These are phyloP conservation scores for Pachyrhynchus sulphureomaculatus DNA, from an alignment of 1,140 invertebrate genomes.

Conservation along the genomic window DNA sequence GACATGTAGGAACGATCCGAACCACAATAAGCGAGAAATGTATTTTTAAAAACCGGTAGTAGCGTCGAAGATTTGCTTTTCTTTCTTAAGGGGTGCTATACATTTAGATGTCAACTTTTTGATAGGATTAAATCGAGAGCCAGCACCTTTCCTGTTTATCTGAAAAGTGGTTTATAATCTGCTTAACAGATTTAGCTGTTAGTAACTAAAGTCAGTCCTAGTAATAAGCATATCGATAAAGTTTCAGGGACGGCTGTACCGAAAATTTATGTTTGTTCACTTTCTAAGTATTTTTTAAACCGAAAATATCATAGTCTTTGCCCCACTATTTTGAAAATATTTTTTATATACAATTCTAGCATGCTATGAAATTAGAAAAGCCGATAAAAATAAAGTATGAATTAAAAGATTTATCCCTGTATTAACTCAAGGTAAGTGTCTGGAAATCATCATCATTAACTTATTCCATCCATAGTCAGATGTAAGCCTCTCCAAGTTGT, in stretches of 20 bases:
- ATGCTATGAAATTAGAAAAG: too few species aligned
- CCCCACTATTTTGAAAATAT: too few species aligned
- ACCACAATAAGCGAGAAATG: slow-evolving; percentile 24
- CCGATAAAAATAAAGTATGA: too few species aligned
- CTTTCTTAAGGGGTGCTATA: slow-evolving; percentile 22
- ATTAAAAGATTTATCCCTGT: too few species aligned
- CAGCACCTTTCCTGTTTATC: slow-evolving; percentile 18
- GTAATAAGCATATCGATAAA: slow-evolving; percentile 7
- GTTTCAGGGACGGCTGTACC: slow-evolving; percentile 7
- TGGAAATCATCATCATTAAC: too few species aligned
- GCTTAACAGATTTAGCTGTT: slow-evolving; percentile 23
- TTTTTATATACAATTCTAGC: too few species aligned
- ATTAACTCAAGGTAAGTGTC: too few species aligned
- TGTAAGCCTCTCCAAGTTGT: too few species aligned
- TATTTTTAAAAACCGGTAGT: slow-evolving; percentile 26
- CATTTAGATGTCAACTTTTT: slow-evolving; percentile 22
- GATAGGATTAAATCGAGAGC: slow-evolving; percentile 25
- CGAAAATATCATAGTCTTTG: too few species aligned
- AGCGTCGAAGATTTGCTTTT: neutral
- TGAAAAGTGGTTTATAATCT: slow-evolving; percentile 26
- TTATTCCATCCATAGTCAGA: too few species aligned
- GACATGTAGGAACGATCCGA: slow-evolving; percentile 3
- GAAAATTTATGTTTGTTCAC: too few species aligned
- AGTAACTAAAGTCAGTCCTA: slow-evolving; percentile 16
- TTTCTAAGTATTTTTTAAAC: too few species aligned